Conservation (phyloP, 2,888 invertebrate species). For the Hirtodrosophila cameraria region DNA sequence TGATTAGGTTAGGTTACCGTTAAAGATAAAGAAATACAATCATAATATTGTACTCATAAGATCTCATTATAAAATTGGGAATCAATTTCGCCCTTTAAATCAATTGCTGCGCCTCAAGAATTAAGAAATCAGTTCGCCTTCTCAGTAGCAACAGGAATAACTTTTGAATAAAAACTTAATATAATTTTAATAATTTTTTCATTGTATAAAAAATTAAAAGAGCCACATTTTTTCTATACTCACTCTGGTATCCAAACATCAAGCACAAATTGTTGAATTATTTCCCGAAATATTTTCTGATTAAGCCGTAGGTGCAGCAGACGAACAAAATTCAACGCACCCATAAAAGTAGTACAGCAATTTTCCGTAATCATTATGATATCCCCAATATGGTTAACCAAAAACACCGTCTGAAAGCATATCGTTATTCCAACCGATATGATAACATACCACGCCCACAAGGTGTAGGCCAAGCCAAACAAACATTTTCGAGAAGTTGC, state of each 20-base stretch:
- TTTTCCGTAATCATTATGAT: constrained; percentile 83
- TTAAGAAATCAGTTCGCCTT: no score
- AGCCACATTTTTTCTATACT: constrained; percentile 38
- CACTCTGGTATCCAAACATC: constrained; percentile 83
- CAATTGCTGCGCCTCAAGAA: no score
- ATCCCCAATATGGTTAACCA: constrained; percentile 78
- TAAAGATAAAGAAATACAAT: no score
- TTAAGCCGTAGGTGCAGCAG: constrained; percentile 81
- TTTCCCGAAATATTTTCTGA: constrained; percentile 67
- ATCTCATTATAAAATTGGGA: no score
- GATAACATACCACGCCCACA: constrained; percentile 82
- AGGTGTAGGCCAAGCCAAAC: constrained; percentile 52
- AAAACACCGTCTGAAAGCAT: constrained; percentile 79
- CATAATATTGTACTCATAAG: no score
- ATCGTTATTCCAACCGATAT: constrained; percentile 80
- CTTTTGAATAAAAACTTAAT: no score
- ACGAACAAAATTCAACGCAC: constrained; percentile 81
- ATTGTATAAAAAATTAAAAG: no score
- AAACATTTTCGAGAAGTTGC: background rate
- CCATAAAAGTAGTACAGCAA: constrained; percentile 84
- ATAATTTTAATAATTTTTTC: no score
- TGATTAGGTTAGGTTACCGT: no score
- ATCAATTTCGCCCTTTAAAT: no score
- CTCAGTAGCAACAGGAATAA: no score
- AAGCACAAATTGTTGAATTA: constrained; percentile 77